Evolutionary conservation across 1,140 invertebrate species (phyloP).

Genomic region (Panagrolaimus sp.): DNA sequence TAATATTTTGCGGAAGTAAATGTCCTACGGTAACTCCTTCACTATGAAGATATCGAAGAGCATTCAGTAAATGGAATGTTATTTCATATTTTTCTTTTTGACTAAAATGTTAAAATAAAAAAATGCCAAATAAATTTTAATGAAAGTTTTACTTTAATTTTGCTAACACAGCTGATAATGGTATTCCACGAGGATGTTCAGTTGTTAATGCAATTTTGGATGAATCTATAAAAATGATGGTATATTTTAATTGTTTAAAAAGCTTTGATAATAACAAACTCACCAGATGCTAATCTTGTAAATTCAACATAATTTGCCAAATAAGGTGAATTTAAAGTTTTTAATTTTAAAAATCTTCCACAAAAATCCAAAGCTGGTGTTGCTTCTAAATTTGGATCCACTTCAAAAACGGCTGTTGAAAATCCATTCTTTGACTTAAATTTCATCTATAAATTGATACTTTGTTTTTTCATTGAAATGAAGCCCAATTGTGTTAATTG

Average conservation of each 20-base stretch:
- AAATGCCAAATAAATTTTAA: neutral
- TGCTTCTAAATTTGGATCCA: neutral
- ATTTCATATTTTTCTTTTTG: neutral
- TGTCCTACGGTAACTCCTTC: constrained; percentile 8
- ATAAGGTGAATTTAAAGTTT: constrained; percentile 7
- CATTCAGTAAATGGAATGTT: neutral
- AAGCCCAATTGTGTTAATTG: no score
- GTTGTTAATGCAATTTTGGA: neutral
- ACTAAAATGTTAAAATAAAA: neutral
- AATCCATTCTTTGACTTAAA: neutral
- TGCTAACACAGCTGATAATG: neutral
- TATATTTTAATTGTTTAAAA: neutral
- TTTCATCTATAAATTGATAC: no score
- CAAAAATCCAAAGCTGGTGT: neutral
- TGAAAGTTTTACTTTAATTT: neutral
- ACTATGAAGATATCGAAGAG: neutral
- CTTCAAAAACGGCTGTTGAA: constrained; percentile 5
- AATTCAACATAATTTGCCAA: constrained; percentile 12
- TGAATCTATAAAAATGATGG: neutral
- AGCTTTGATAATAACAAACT: neutral
- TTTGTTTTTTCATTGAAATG: no score
- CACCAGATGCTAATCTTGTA: constrained; percentile 1
- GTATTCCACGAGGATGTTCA: constrained; percentile 8
- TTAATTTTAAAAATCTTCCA: constrained; percentile 6
- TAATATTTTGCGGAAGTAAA: constrained; percentile 7